phyloP scores from a whole-genome alignment of 2,113 vertebrate species.

The Eleginops maclovinus region DNA sequence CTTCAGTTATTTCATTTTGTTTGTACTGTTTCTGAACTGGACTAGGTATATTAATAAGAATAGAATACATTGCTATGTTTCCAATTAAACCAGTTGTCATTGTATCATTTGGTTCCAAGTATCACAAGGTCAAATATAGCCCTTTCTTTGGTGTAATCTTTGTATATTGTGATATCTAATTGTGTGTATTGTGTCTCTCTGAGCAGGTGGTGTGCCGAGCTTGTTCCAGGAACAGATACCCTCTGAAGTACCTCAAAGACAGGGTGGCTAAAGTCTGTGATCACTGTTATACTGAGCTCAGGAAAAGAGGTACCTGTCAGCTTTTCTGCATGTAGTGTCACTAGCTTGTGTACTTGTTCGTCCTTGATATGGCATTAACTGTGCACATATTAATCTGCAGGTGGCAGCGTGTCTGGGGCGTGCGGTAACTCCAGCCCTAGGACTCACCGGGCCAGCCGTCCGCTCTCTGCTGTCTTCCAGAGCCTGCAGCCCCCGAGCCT shows the following conservation, averaged over 20 bases:
- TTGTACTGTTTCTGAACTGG: background rate
- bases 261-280: slow-evolving; percentile 95
- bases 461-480: slow-evolving; percentile 95
- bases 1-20: too few relatives aligned
- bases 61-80: background rate
- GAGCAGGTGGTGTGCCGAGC: slow-evolving; percentile 94
- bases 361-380: background rate
- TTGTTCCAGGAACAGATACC: slow-evolving; percentile 95
- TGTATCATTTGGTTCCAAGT: too few relatives aligned
- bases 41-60: background rate
- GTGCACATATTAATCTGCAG: slow-evolving; percentile 55
- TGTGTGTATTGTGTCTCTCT: background rate
- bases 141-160: background rate
- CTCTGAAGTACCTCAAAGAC: slow-evolving; percentile 97
- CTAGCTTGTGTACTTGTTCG: background rate
- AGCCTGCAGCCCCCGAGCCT: slow-evolving; percentile 91
- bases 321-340: background rate
- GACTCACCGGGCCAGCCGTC: slow-evolving; percentile 86
- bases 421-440: slow-evolving; percentile 81
- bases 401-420: slow-evolving; percentile 71
- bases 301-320: slow-evolving; percentile 85
- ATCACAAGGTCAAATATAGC: background rate
- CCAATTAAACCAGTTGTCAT: background rate
- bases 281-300: slow-evolving; percentile 91
- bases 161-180: background rate